Evolutionary conservation across 2,113 vertebrate species (phyloP).

Genomic region (Jaculus jaculus): DNA sequence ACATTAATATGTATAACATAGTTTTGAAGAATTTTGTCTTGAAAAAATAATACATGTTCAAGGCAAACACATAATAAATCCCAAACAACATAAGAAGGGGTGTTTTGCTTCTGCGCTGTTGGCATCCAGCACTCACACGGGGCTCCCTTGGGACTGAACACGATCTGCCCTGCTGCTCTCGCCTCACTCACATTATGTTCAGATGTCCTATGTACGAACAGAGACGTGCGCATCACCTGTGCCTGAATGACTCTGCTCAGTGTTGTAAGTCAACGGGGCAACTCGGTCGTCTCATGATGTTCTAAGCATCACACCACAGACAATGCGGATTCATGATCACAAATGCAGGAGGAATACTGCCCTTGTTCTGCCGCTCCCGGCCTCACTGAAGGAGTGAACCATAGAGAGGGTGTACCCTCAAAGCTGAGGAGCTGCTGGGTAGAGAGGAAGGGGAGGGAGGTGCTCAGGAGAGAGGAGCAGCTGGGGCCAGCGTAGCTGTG

Average conservation of each 20-base stretch:
- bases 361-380: neutral
- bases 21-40: neutral
- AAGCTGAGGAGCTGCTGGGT: neutral
- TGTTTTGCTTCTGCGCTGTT: neutral
- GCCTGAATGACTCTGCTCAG: neutral
- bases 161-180: accelerated
- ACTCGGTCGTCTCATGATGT: neutral
- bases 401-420: neutral
- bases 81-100: neutral
- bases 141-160: accelerated
- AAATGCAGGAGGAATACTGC: neutral
- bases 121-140: neutral
- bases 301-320: neutral
- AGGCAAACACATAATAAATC: neutral
- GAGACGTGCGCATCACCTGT: neutral
- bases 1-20: neutral
- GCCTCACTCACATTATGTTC: accelerated
- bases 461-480: accelerated
- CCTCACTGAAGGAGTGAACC: neutral
- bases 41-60: neutral
- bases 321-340: no score
- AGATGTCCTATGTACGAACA: no score
- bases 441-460: neutral
- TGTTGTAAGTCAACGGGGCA: neutral
- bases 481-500: accelerated